These are phyloP conservation scores for Tenebrio molitor DNA, from an alignment of 1,140 invertebrate species.

Conservation along the genomic window DNA sequence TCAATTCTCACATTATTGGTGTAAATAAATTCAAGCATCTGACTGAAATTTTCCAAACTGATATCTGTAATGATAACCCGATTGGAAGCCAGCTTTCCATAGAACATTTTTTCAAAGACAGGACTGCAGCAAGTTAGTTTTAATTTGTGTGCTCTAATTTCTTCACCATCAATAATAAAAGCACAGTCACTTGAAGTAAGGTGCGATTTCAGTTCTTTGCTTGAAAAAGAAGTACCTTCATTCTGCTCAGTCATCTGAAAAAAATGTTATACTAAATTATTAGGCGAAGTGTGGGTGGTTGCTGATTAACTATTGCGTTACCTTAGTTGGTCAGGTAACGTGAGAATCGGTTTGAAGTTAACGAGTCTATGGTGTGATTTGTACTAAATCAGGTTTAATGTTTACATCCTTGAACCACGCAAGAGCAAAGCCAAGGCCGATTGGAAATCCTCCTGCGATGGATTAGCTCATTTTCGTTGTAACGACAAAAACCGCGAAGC, in stretches of 20 bases:
- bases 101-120: constrained; percentile 84
- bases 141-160: constrained; percentile 76
- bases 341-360: neutral
- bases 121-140: constrained; percentile 78
- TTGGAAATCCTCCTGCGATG: constrained; percentile 27
- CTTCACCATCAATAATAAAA: constrained; percentile 68
- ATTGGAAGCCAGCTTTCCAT: constrained; percentile 72
- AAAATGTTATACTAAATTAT: no score
- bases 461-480: constrained; percentile 27
- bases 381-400: constrained; percentile 12
- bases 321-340: neutral
- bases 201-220: neutral
- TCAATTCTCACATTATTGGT: constrained; percentile 69
- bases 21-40: constrained; percentile 71
- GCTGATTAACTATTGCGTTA: neutral
- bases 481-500: neutral
- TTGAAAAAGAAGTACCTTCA: neutral
- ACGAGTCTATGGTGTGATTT: neutral
- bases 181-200: constrained; percentile 65
- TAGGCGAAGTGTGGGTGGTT: no score
- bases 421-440: constrained; percentile 29
- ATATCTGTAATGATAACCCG: constrained; percentile 70
- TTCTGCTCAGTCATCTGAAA: constrained; percentile 1
- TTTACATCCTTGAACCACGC: constrained; percentile 29
- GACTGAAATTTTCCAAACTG: constrained; percentile 69